Conservation (phyloP, 2,113 vertebrate species). For the Calonectris borealis region DNA sequence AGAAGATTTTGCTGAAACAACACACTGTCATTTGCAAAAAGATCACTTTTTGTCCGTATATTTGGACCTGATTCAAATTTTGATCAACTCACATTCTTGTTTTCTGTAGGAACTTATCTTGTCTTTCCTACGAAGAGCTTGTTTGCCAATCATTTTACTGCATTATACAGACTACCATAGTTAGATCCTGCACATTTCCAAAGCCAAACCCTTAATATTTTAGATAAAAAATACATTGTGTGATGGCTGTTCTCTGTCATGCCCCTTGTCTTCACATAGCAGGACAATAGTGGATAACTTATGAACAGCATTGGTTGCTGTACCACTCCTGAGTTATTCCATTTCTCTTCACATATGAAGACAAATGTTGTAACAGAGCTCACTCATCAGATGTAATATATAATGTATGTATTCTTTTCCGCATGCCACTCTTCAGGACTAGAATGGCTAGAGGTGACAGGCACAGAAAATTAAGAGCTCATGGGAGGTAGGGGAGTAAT, state of each 20-base stretch:
- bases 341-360: background rate
- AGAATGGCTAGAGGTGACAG: background rate
- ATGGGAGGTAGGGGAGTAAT: background rate
- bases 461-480: constrained; percentile 15
- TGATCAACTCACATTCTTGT: background rate
- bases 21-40: background rate
- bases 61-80: background rate
- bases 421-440: background rate
- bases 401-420: background rate
- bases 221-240: background rate
- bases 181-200: background rate
- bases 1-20: background rate
- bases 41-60: background rate
- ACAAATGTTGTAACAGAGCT: constrained; percentile 19
- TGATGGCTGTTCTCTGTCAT: background rate
- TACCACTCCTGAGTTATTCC: background rate
- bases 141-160: background rate
- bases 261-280: background rate
- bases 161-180: background rate
- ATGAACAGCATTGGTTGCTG: background rate
- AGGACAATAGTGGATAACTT: background rate
- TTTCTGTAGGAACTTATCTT: background rate
- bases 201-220: background rate
- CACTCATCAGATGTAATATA: constrained; percentile 19
- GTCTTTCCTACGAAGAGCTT: background rate